Conservation (phyloP, 1,140 invertebrate genomes). For the Trachymyrmex cornetzi region DNA sequence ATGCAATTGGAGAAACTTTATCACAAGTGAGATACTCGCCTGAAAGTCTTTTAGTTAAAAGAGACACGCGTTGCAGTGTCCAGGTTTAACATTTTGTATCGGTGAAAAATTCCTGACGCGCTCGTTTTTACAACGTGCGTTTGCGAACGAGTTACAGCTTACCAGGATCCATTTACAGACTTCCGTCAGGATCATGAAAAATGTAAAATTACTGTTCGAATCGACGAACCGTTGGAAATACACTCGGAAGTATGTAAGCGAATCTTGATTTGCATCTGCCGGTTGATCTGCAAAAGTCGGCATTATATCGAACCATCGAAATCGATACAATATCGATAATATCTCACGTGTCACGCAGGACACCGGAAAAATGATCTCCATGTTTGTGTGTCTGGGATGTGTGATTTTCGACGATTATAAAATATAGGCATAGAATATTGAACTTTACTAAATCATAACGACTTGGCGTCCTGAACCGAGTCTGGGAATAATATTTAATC, state of each 20-base stretch:
- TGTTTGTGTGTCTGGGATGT: neutral
- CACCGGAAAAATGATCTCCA: neutral
- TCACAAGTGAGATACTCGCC: constrained; percentile 35
- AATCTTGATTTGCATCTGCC: neutral
- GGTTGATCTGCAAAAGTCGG: neutral
- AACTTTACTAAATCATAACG: constrained; percentile 6
- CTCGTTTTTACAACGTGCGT: neutral
- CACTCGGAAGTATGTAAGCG: neutral
- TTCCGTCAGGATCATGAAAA: neutral
- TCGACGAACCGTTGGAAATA: neutral
- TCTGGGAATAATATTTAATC: constrained; percentile 27
- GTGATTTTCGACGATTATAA: neutral
- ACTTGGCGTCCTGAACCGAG: constrained; percentile 1
- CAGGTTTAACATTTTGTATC: neutral
- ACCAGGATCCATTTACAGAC: neutral
- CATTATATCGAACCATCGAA: constrained; percentile 6
- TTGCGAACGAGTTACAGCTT: neutral
- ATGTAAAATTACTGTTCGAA: constrained; percentile 23
- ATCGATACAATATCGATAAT: neutral
- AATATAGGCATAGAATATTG: neutral
- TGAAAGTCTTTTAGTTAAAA: neutral
- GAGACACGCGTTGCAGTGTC: neutral
- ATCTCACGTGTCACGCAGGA: constrained; percentile 8
- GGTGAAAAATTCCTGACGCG: neutral
- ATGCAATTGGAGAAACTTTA: constrained; percentile 24